Evolutionary conservation across 2,888 invertebrate species (phyloP).

Genomic region (Clunio marinus): DNA sequence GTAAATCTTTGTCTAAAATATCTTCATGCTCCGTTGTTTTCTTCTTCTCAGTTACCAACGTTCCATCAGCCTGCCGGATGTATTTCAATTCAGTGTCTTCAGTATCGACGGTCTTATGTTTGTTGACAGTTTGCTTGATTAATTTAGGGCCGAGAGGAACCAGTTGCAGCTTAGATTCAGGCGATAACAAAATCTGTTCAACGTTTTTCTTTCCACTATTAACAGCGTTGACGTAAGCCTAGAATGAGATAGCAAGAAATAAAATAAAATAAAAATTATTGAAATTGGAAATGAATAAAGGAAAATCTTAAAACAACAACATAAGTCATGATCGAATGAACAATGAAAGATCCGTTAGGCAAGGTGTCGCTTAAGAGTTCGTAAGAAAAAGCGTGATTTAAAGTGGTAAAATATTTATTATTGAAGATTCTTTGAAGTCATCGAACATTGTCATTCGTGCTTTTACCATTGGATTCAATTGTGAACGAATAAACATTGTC

Average conservation of each 20-base stretch:
- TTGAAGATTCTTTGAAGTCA: too few relatives aligned
- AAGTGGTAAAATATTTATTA: too few relatives aligned
- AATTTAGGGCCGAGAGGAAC: slow-evolving; percentile 66
- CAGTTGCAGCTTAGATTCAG: slow-evolving; percentile 59
- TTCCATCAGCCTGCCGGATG: slow-evolving; percentile 74
- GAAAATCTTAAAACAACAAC: slow-evolving; percentile 1
- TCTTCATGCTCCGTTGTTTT: slow-evolving; percentile 81
- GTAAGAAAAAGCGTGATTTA: too few relatives aligned
- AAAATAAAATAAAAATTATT: background rate
- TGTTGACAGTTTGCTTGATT: slow-evolving; percentile 70
- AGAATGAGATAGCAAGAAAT: slow-evolving; percentile 48
- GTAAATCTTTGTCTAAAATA: slow-evolving; percentile 73
- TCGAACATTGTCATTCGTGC: too few relatives aligned
- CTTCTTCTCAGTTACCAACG: slow-evolving; percentile 78
- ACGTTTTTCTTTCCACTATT: slow-evolving; percentile 62
- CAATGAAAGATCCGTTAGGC: slow-evolving; percentile 23
- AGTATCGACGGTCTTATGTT: slow-evolving; percentile 77
- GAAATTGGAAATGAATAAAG: background rate
- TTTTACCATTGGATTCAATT: too few relatives aligned
- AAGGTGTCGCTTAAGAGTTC: slow-evolving; percentile 11
- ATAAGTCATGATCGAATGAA: slow-evolving; percentile 12
- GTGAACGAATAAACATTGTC: too few relatives aligned
- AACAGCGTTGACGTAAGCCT: slow-evolving; percentile 74
- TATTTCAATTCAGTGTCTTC: slow-evolving; percentile 76
- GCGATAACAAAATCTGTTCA: slow-evolving; percentile 63